These are phyloP conservation scores for Apostichopus leukothele DNA, from an alignment of 53 echinoderm and acorn worm genomes.

Conservation along the genomic window DNA sequence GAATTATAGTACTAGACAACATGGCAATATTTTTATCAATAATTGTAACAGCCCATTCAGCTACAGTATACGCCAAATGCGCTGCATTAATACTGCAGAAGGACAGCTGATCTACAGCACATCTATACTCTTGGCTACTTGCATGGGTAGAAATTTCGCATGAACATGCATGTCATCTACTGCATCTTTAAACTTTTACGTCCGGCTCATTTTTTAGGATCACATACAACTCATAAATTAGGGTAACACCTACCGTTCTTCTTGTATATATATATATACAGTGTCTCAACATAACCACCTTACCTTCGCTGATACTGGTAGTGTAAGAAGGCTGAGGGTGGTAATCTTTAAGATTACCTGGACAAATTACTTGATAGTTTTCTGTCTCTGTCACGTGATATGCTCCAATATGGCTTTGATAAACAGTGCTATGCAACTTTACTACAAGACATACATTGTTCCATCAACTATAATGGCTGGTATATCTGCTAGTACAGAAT, in stretches of 20 bases:
- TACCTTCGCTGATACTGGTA: not conserved
- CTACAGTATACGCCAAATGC: not conserved
- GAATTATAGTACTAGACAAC: not conserved
- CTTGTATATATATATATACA: not conserved
- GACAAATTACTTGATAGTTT: not conserved
- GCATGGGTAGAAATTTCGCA: not conserved
- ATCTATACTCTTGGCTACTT: too few species aligned
- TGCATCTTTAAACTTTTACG: not conserved
- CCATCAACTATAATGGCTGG: not conserved
- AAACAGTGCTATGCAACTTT: not conserved
- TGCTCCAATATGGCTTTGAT: slow-evolving; percentile 15
- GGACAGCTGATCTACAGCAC: not conserved
- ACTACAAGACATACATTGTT: not conserved
- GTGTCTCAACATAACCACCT: not conserved
- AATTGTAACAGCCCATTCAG: not conserved
- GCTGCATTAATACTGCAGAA: not conserved
- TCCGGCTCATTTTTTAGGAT: not conserved
- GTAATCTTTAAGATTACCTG: not conserved
- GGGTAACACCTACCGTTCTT: not conserved
- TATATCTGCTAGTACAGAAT: slow-evolving; percentile 2
- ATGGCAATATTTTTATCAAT: not conserved
- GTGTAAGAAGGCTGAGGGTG: not conserved
- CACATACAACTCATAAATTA: not conserved
- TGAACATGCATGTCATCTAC: not conserved
- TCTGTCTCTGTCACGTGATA: slow-evolving; percentile 12